Conservation (phyloP, 2,888 invertebrate genomes). For the Phlogophora meticulosa region DNA sequence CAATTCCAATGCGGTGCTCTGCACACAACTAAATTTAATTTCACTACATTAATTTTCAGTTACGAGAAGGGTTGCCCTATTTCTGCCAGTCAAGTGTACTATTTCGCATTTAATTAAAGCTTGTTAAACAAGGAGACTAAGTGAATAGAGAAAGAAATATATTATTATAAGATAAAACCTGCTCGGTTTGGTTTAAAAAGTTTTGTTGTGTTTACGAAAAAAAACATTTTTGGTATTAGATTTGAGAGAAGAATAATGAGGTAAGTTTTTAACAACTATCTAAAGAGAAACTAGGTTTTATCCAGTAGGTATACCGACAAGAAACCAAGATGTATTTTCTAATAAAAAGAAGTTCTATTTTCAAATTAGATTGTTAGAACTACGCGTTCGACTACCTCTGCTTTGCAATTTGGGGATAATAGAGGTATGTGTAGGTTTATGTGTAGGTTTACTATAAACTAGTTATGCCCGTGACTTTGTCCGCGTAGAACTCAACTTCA, state of each 20-base stretch:
- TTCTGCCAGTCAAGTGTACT: constrained; percentile 44
- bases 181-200: constrained; percentile 10
- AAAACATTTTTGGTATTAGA: neutral
- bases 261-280: constrained; percentile 1
- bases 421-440: too few relatives aligned
- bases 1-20: constrained; percentile 5
- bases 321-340: too few relatives aligned
- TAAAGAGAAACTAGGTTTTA: neutral
- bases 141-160: constrained; percentile 10
- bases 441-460: too few relatives aligned
- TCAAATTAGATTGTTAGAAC: neutral
- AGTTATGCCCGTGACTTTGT: too few relatives aligned
- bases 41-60: constrained; percentile 24
- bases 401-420: neutral
- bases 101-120: constrained; percentile 50
- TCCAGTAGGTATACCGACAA: too few relatives aligned
- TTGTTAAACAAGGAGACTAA: constrained; percentile 13
- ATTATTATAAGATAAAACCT: constrained; percentile 7
- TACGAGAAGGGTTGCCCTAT: constrained; percentile 9
- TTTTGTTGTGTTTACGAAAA: neutral
- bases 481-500: too few relatives aligned
- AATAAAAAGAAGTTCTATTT: neutral
- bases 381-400: neutral
- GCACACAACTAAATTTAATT: constrained; percentile 29
- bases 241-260: constrained; percentile 33